Base-by-base conservation (phyloP, 2,888 invertebrate species). In the Eupelmus urozonus region DNA sequence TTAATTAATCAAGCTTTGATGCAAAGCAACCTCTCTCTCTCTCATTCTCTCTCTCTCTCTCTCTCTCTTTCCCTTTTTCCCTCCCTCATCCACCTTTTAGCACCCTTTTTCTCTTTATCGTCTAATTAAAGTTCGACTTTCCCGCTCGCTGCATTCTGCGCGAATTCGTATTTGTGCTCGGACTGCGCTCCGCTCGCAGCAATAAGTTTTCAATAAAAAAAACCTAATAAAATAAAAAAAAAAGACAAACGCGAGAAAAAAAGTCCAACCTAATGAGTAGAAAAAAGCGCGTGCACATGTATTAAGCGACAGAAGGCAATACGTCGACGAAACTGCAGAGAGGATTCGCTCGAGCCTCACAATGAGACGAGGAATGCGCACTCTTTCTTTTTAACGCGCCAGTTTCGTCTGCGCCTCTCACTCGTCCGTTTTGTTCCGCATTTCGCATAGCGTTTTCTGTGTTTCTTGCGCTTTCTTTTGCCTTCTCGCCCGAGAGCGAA, bases 121-220 rank as follows among this genome's bases (percentile, higher is more conserved):
- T 45, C 42, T 73, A 63, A 65, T 65, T 65, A 65, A 73, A 63
- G n/a, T 25, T 27, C 20, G 20, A 49, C 60, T 51, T 9, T 25
- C n/a, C 49, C n/a, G 3, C 20, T n/a, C n/a, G 18, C 4, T 42
- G 16, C 16, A 25, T 55, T 55, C 20, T 25, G 2, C 7, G 0
- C 7, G n/a, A 42, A 55, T 63, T 62, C 20, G 55, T 20, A 57
- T 40, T 63, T 23, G 29, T 27, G 20, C 20, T 45, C n/a, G 29
- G 25, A 40, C 1, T 60, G 34, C 20, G 29, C n/a, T n/a, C n/a
- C n/a, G n/a, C n/a, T n/a, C n/a, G n/a, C n/a, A n/a, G n/a, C 25
- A 49, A 45, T 16, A 27, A 9, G 27, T 23, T 45, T 45, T 45
- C 45, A 45, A 45, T 45, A 45, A 45, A 45, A 45, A 45, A 45